These are phyloP conservation scores for Zaprionus bogoriensis DNA, from an alignment of 2,888 invertebrate species.

Conservation along the genomic window DNA sequence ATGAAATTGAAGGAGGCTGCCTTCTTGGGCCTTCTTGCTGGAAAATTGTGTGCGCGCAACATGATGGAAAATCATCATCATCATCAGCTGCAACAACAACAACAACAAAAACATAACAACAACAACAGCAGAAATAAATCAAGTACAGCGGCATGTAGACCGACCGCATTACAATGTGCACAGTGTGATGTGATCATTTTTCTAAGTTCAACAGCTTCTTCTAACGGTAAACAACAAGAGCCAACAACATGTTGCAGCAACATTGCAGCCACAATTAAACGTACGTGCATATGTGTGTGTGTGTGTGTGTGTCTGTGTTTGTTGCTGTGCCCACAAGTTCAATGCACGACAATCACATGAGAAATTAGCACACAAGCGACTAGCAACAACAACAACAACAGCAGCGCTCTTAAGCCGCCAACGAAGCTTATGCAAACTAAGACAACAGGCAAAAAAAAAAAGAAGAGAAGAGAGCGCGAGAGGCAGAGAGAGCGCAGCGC, in stretches of 20 bases:
- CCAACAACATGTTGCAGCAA: slow-evolving; percentile 72
- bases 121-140: slow-evolving; percentile 31
- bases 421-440: slow-evolving; percentile 66
- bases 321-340: slow-evolving; percentile 53
- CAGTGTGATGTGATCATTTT: slow-evolving; percentile 21
- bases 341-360: slow-evolving; percentile 65
- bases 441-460: slow-evolving; percentile 15
- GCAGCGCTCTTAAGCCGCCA: slow-evolving; percentile 19
- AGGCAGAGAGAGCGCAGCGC: neutral
- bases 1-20: slow-evolving; percentile 35
- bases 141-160: slow-evolving; percentile 20
- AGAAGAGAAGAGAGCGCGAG: slow-evolving; percentile 27
- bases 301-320: slow-evolving; percentile 9
- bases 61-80: slow-evolving; percentile 57
- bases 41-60: slow-evolving; percentile 52
- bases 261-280: slow-evolving; percentile 67
- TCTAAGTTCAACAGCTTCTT: slow-evolving; percentile 62
- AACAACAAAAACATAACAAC: slow-evolving; percentile 33
- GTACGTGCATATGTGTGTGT: slow-evolving; percentile 7
- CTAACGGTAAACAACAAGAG: slow-evolving; percentile 57
- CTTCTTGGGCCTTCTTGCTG: slow-evolving; percentile 14
- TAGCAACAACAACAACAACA: slow-evolving; percentile 24
- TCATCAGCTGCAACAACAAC: slow-evolving; percentile 18
- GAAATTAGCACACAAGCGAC: slow-evolving; percentile 70
- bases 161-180: slow-evolving; percentile 32